Evolutionary conservation across 2,888 invertebrate genomes (phyloP), one percentile per base, ranked within the genome.

Genomic region (Glaucopsyche alexis): DNA sequence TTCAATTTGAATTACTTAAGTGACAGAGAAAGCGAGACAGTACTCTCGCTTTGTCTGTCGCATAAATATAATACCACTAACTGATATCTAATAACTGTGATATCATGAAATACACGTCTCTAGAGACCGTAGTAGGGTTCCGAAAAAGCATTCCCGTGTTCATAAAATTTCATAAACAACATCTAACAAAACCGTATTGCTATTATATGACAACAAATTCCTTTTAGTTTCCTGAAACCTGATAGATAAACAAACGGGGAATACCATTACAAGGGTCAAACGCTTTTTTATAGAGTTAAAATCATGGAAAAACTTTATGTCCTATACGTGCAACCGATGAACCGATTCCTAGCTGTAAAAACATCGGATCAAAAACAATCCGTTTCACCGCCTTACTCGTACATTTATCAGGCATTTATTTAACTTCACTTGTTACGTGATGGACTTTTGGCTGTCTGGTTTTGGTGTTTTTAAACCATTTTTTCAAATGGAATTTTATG

Each of bases 201-300:
- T 60, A 14, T 60, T 60, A 16, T 60, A 38, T 60, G 29, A 60
- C 29, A 60, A 9, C 60, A 38, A 42, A 42, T 42, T 5, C 60
- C 60, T 16, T 60, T 47, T 9, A 47, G 47, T 13, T 47, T 47
- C 47, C 14, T 9, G 9, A 38, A 8, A 13, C 47, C 14, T 9
- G 9, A 38, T 60, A 14, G 60, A 55, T 19, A 11, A 55, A 13
- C 19, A 60, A 60, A 60, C 14, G 29, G 38, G 60, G 11, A 38
- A 13, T 60, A 29, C 60, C 29, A 13, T 38, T 60, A 60, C 60
- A 60, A 14, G 60, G 29, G 60, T 60, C 29, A 60, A 60, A 60
- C 38, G 60, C 16, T 60, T 60, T 60, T 60, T 60, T n/a, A 60
- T 60, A 13, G 14, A 60, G 29, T 60, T 60, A 2, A 60, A 60